Base-by-base conservation (phyloP, 37 sponge, comb jelly and placozoan species). In the Eunapius fragilis region DNA sequence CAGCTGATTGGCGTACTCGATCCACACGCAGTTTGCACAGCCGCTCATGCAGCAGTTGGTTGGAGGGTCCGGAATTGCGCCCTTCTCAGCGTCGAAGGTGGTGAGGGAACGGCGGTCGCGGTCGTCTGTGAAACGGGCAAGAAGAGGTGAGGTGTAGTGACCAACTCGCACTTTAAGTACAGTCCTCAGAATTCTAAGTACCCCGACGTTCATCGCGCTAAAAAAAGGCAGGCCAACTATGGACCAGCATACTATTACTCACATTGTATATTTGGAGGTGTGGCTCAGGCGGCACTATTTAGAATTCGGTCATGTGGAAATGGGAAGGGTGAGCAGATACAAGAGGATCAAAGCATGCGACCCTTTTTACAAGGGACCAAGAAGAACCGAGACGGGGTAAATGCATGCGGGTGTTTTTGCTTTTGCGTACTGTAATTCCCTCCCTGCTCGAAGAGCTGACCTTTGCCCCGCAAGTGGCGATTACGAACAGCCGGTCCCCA, bases 1-100 rank as follows among this genome's bases (percentile, higher is more conserved):
- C 49, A 97, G 69, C 48, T 89, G 85, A 31, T 94, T 86, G 23
- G 95, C 94, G 79, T 97, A 97, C 37, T 48, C 72, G 6, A 94
- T 79, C 97, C 97, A 97, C 75, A 97, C 97, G 87, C 97, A 97
- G 69, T 94, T 97, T 22, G 92, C 88, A 90, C 97, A 97, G 34
- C 97, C 95, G 37, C 88, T 92, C 88, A 87, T 88, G 67, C 97
- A 97, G 77, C 97, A 97, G 76, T 83, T 88, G 17, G 89, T 91
- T 10, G 96, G 96, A 3, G 89, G 88, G 4, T 85, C 86, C 4
- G 95, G 95, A 3, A 88, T 75, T 12, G 58, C 14, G 58, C 58
- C 2, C 17, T 58, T 58, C 58, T 13, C 58, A 19, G 58, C 22
- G 58, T 58, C 58, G 17, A 17, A 10, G 58, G 19, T 19, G 14